These are phyloP conservation scores for Indicator maculatus DNA, from an alignment of 2,113 vertebrate species.

Conservation along the genomic window DNA sequence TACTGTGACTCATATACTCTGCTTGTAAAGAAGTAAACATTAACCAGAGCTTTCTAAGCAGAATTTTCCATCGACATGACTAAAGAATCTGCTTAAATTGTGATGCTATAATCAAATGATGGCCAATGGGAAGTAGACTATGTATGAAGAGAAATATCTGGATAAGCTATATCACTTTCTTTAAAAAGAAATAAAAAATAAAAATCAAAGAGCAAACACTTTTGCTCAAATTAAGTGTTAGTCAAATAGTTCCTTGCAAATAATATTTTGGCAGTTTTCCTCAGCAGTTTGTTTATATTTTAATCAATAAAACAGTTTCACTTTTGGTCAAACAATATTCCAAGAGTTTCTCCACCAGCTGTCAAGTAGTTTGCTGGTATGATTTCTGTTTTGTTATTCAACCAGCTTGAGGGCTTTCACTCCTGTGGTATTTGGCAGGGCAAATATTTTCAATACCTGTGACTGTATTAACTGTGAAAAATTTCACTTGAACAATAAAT, in stretches of 20 bases:
- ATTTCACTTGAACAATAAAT: conserved; percentile 54
- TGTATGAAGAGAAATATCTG: not conserved
- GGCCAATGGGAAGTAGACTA: not conserved
- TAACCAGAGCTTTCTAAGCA: conserved; percentile 32
- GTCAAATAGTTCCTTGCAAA: not conserved
- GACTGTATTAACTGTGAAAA: conserved; percentile 64
- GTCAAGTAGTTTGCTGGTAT: conserved; percentile 10
- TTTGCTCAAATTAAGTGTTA: not conserved
- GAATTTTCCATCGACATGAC: not conserved
- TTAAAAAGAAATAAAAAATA: not conserved
- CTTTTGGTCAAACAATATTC: not conserved
- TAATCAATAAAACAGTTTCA: not conserved
- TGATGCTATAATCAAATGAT: not conserved
- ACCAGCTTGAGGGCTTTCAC: conserved; percentile 9
- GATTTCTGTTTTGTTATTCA: conserved; percentile 30
- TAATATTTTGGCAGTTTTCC: not conserved
- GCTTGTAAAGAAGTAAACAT: conserved; percentile 14
- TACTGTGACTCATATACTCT: not conserved
- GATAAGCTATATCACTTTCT: not conserved
- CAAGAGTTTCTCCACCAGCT: not conserved
- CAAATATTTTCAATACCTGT: conserved; percentile 62
- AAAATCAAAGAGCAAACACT: not conserved
- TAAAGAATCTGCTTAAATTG: conserved; percentile 8
- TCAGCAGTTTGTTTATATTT: not conserved
- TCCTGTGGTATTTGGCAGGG: conserved; percentile 48